These are phyloP conservation scores for Steatocranus sp. DNA, from an alignment of 2,797 vertebrate genomes.

Conservation along the genomic window DNA sequence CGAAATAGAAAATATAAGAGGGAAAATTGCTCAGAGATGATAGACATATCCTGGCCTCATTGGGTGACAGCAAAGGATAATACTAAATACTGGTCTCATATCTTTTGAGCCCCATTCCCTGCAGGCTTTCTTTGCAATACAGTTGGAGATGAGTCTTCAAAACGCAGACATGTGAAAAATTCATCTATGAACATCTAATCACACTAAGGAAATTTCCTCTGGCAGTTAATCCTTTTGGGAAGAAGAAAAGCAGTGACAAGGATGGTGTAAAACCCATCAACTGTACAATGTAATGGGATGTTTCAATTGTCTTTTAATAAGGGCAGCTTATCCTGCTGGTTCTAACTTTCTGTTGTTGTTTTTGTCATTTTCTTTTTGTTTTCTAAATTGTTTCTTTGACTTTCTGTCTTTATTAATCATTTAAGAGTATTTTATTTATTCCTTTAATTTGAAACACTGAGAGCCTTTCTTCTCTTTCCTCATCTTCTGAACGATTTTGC, in stretches of 20 bases:
- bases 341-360: background rate
- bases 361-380: slow-evolving; percentile 2
- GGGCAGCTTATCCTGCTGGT: background rate
- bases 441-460: background rate
- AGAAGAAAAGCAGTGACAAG: background rate
- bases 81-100: slow-evolving; percentile 19
- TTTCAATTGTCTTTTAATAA: slow-evolving; percentile 35
- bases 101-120: slow-evolving; percentile 7
- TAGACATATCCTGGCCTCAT: background rate
- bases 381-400: background rate
- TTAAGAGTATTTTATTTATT: background rate
- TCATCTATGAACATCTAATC: slow-evolving; percentile 27
- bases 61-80: slow-evolving; percentile 8
- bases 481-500: background rate
- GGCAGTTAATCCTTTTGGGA: slow-evolving; percentile 22
- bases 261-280: slow-evolving; percentile 12
- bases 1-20: background rate
- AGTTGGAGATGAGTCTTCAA: slow-evolving; percentile 15
- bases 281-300: slow-evolving; percentile 11
- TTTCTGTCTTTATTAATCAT: background rate
- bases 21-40: background rate
- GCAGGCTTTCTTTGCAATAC: background rate
- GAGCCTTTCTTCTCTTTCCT: background rate
- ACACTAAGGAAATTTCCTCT: slow-evolving; percentile 16
- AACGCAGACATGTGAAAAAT: slow-evolving; percentile 28